A percentile compares a stretch with the other conserved stretches of the same genome.
phyloP scores from a whole-genome alignment of 2,113 vertebrate genomes.

The Corythaixoides concolor region DNA sequence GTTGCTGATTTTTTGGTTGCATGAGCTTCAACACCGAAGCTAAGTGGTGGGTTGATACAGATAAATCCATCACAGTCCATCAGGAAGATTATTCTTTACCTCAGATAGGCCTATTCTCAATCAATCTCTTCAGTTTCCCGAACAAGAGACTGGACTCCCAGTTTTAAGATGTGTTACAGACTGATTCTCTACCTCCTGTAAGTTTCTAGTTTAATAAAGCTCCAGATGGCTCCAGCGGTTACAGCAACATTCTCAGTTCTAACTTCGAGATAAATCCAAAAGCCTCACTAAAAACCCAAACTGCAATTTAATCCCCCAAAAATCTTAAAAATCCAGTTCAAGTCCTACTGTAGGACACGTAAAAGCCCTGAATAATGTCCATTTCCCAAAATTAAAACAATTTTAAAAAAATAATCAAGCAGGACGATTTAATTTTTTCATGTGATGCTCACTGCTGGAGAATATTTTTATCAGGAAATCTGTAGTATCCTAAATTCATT shows the following conservation, averaged over 20 bases:
- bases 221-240: not conserved
- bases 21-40: not conserved
- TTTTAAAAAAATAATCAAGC: not conserved
- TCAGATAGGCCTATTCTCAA: not conserved
- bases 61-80: not conserved
- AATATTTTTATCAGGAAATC: not conserved
- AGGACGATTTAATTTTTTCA: accelerated
- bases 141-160: not conserved
- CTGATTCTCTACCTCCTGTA: not conserved
- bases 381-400: not conserved
- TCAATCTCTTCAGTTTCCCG: not conserved
- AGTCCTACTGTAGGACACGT: not conserved
- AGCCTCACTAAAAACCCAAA: not conserved
- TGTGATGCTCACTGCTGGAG: not conserved
- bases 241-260: not conserved
- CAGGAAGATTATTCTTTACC: not conserved
- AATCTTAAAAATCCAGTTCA: not conserved
- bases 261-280: not conserved
- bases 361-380: not conserved
- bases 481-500: not conserved
- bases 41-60: not conserved
- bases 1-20: not conserved
- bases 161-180: not conserved
- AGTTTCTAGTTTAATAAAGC: not conserved
- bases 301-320: not conserved